Evolutionary conservation across 2,888 invertebrate species (phyloP), one percentile per base, ranked within the genome.

Genomic region (Lapara coniferarum): DNA sequence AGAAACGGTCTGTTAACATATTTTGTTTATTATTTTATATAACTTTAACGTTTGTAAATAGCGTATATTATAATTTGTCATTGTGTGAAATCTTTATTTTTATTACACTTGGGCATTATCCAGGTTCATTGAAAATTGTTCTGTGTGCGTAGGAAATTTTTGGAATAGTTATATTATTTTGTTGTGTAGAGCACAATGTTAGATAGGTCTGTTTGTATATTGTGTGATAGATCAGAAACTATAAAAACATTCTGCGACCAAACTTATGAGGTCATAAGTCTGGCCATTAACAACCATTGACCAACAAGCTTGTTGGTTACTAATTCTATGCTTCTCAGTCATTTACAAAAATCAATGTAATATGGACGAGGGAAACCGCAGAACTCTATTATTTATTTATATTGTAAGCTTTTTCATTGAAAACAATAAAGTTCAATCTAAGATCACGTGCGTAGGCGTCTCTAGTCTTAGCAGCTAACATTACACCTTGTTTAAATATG

Each of bases 1-100:
- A 4, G 74, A 49, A 46, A 49, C 49, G 49, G 13, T 63, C 49
- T 13, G 49, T 37, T 46, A 10, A 13, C 46, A 46, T 59, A 16
- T 59, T 16, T 59, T 63, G 49, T 53, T 55, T 57, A 57, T 57
- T 57, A 52, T 68, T 56, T 44, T 53, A 74, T 72, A 49, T 66
- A 66, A 67, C 30, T 67, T 69, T 55, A 58, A 59, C 67, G 37
- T 69, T 72, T 74, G 57, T 68, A 57, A 68, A 68, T 49, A 57
- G 19, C 70, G 74, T 71, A 25, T 25, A 25, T 73, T 70, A 70
- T 71, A 71, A 73, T 73, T 75, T 79, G 72, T 75, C 74, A 72
- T 66, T 73, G 53, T 37, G 71, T 70, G 69, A 71, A 72, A 71
- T 72, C 74, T 78, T 77, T 77, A 75, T 71, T 73, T 72, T 52